Percentiles rank a stretch among this genome's conserved stretches.
These are phyloP conservation scores for Craseonycteris thonglongyai DNA, from an alignment of 2,113 vertebrate species.

Conservation along the genomic window DNA sequence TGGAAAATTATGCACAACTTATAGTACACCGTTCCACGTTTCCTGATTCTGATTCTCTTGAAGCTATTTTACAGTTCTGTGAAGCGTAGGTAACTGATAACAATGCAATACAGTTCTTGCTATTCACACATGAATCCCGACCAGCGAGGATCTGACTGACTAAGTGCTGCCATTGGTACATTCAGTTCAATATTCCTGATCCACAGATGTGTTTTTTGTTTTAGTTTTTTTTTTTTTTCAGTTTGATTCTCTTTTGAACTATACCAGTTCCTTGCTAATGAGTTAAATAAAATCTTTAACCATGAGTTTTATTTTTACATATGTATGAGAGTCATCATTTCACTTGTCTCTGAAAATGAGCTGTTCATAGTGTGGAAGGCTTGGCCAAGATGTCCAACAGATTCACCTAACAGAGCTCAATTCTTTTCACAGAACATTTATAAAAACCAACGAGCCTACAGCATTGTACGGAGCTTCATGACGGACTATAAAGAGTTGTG, in stretches of 20 bases:
- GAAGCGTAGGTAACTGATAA: not conserved
- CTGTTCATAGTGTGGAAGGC: not conserved
- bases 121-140: not conserved
- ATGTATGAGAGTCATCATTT: not conserved
- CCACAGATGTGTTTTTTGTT: not conserved
- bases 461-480: not conserved
- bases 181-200: not conserved
- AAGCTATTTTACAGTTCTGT: not conserved
- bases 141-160: not conserved
- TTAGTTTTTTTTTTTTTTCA: too few species aligned
- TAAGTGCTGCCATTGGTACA: not conserved
- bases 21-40: not conserved
- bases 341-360: not conserved
- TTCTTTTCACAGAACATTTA: not conserved
- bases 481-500: not conserved
- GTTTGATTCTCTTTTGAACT: not conserved
- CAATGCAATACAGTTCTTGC: not conserved
- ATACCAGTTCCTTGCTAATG: not conserved
- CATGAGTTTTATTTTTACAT: not conserved
- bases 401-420: not conserved
- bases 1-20: not conserved
- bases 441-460: not conserved
- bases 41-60: not conserved
- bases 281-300: not conserved
- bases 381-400: not conserved